Evolutionary conservation across 2,888 invertebrate genomes (phyloP).

Genomic region (Trissolcus japonicus): DNA sequence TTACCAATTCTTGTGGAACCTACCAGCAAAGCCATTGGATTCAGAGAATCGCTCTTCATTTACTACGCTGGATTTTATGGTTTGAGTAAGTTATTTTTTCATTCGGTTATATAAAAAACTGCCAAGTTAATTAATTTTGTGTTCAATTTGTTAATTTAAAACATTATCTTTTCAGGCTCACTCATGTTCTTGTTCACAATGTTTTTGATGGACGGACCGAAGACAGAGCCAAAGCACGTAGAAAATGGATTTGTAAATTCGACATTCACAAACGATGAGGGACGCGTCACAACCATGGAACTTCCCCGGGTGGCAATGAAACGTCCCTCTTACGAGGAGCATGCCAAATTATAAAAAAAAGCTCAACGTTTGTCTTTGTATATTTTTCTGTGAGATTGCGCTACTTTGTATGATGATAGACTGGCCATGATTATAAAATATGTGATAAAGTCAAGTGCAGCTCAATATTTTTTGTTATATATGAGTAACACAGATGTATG

Average conservation of each 20-base stretch:
- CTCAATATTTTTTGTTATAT: not conserved
- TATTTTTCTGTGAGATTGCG: constrained; percentile 29
- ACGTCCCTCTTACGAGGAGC: constrained; percentile 44
- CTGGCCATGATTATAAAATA: constrained; percentile 7
- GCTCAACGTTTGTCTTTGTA: constrained; percentile 21
- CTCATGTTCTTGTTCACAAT: constrained; percentile 88
- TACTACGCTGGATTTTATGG: constrained; percentile 93
- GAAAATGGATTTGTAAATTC: constrained; percentile 77
- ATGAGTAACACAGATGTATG: not conserved
- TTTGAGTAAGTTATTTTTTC: constrained; percentile 81
- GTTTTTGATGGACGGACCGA: constrained; percentile 86
- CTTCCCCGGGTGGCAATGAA: constrained; percentile 68
- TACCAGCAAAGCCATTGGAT: constrained; percentile 87
- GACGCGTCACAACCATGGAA: constrained; percentile 67
- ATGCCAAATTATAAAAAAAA: constrained; percentile 40
- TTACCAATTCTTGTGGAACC: constrained; percentile 92
- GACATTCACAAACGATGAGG: constrained; percentile 79
- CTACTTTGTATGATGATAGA: constrained; percentile 16
- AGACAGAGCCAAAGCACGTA: constrained; percentile 68
- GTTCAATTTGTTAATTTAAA: too few species aligned
- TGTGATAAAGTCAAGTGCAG: not conserved
- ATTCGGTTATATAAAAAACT: not conserved
- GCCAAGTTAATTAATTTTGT: too few species aligned
- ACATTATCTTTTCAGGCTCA: too few species aligned
- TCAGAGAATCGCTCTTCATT: constrained; percentile 89